Conservation (phyloP, 2,888 invertebrate genomes). For the Scaptomyza cyrtandrae region DNA sequence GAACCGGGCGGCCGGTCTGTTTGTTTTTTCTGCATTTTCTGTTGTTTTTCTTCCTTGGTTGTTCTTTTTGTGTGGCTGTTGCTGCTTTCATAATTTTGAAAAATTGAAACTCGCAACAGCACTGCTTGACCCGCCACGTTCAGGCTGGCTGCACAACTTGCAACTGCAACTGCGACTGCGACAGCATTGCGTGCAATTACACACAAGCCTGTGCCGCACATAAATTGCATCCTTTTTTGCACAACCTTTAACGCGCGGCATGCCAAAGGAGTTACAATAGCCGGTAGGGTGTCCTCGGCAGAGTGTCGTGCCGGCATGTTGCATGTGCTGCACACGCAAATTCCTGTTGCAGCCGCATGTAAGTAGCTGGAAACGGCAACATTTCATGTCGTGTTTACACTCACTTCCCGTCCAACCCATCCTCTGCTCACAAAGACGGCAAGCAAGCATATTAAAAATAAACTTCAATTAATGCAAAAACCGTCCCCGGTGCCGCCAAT, state of each 20-base stretch:
- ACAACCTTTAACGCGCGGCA: constrained; percentile 54
- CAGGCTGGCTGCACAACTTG: constrained; percentile 60
- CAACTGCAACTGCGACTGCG: constrained; percentile 36
- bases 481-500: constrained; percentile 36
- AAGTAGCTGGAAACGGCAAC: constrained; percentile 65
- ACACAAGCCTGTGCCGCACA: constrained; percentile 71
- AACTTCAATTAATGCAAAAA: constrained; percentile 68
- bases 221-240: constrained; percentile 78
- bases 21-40: constrained; percentile 41
- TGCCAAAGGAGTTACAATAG: constrained; percentile 65
- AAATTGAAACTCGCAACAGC: constrained; percentile 67
- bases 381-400: constrained; percentile 81
- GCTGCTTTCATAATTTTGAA: constrained; percentile 68
- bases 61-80: constrained; percentile 29
- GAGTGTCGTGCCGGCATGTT: constrained; percentile 43
- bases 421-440: constrained; percentile 43
- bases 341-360: constrained; percentile 63
- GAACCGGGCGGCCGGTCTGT: constrained; percentile 42
- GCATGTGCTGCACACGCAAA: constrained; percentile 59
- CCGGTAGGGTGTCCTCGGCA: constrained; percentile 24
- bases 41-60: constrained; percentile 2
- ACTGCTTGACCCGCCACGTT: constrained; percentile 39
- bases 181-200: constrained; percentile 81
- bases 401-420: constrained; percentile 65
- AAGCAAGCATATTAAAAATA: constrained; percentile 64